Evolutionary conservation across 1,140 invertebrate genomes (phyloP), one percentile per base, ranked within the genome.

Genomic region (Drosophila fuyamai): DNA sequence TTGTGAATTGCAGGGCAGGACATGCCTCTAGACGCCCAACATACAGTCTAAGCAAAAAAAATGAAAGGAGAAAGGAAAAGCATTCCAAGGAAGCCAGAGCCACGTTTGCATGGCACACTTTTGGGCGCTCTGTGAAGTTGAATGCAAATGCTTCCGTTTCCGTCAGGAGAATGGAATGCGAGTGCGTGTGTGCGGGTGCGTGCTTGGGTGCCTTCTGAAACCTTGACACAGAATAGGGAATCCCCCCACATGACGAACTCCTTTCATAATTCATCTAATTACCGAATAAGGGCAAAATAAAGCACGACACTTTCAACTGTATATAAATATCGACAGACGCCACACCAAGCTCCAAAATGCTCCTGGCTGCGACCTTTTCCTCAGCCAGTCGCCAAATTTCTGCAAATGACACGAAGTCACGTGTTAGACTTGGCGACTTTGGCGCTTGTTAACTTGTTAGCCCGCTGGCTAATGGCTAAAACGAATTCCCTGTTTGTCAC

Each of bases 361-460:
- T 74, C 23, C 70, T 59, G 67, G 54, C 59, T 13, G 70, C 67
- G 47, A 81, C 57, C 70, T 71, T 67, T 59, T 51, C 62, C 44
- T 32, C 32, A 48, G 51, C 32, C 47, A 55, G 55, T 68, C 76
- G 46, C 44, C 66, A 61, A 81, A 89, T 89, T 88, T 79, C 62
- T 78, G 77, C 75, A 88, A 88, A 88, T 84, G 84, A 88, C 84
- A 88, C 84, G 84, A 89, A 88, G 84, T 88, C 84, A 88, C 84
- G 84, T 88, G 84, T 88, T 88, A 83, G 76, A 89, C 74, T 88
- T 88, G 85, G 83, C 76, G 83, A 88, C 83, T 89, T 88, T 83
- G 84, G 60, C 76, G 83, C 83, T 88, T 88, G 83, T 88, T 88
- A 88, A 75, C 83, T 77, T 76, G 79, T 81, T 86, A 81, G 74